Evolutionary conservation across 2,888 invertebrate species (phyloP).

Genomic region (Dryocosmus kuriphilus): DNA sequence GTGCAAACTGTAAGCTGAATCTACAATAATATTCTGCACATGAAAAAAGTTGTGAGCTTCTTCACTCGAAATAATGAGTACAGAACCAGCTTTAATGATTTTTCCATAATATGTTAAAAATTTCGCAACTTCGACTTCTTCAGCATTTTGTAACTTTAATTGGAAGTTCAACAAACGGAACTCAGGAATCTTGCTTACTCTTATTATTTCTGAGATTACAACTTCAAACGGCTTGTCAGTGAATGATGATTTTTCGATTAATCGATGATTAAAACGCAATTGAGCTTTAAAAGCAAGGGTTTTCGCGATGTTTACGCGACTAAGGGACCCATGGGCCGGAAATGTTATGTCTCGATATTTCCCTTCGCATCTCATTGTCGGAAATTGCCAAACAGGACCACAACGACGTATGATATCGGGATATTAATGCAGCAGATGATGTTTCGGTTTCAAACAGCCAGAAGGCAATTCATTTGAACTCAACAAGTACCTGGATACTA

Average conservation of each 20-base stretch:
- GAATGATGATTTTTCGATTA: slow-evolving; percentile 5
- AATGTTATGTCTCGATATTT: slow-evolving; percentile 52
- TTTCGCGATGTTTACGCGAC: slow-evolving; percentile 50
- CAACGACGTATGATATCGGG: no score
- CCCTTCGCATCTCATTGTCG: no score
- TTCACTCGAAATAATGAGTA: slow-evolving; percentile 39
- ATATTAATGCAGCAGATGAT: slow-evolving; percentile 56
- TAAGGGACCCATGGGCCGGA: slow-evolving; percentile 42
- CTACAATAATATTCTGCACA: slow-evolving; percentile 35
- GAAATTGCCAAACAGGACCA: no score
- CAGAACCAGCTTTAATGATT: no score
- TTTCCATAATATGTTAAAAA: no score
- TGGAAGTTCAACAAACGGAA: no score
- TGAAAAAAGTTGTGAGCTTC: slow-evolving; percentile 29
- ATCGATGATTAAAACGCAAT: no score
- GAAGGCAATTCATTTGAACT: slow-evolving; percentile 50
- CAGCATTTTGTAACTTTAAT: no score
- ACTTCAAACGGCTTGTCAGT: slow-evolving; percentile 9
- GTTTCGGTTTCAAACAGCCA: no score
- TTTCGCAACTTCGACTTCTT: no score
- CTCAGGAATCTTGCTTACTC: slow-evolving; percentile 27
- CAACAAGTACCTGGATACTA: slow-evolving; percentile 50
- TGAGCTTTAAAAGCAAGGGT: slow-evolving; percentile 52
- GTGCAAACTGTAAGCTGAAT: slow-evolving; percentile 18
- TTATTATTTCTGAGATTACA: slow-evolving; percentile 11